phyloP scores from a whole-genome alignment of 2,888 invertebrate species.

The Nymphalis urticae region DNA sequence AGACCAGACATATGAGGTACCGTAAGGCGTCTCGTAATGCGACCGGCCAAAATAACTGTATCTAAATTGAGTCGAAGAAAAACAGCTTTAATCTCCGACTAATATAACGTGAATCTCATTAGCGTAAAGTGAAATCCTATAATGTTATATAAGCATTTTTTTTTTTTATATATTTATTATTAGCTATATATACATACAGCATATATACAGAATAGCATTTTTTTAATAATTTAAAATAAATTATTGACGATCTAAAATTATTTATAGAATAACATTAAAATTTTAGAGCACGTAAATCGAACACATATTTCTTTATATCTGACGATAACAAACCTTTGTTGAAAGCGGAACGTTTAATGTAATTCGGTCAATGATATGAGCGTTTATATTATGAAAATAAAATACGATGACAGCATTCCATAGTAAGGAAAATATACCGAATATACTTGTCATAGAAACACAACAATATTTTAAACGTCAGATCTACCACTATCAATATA shows the following conservation, averaged over 20 bases:
- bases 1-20: slow-evolving; percentile 63
- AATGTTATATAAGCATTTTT: slow-evolving; percentile 9
- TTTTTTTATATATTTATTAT: too few relatives aligned
- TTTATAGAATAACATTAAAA: not conserved
- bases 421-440: not conserved
- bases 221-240: too few relatives aligned
- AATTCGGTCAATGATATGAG: not conserved
- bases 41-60: slow-evolving; percentile 72
- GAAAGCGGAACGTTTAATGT: not conserved
- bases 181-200: too few relatives aligned
- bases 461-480: too few relatives aligned
- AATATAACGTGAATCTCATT: slow-evolving; percentile 49
- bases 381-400: not conserved
- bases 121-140: slow-evolving; percentile 47
- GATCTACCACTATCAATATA: not conserved
- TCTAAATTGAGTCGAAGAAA: slow-evolving; percentile 48
- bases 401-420: not conserved
- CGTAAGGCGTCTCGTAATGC: slow-evolving; percentile 65
- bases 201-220: not conserved
- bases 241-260: not conserved
- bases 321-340: not conserved
- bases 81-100: slow-evolving; percentile 38
- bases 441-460: too few relatives aligned
- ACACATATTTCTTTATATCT: not conserved
- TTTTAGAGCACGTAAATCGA: not conserved